Conservation (phyloP, 2,797 vertebrate species). For the Eremophila alpestris region DNA sequence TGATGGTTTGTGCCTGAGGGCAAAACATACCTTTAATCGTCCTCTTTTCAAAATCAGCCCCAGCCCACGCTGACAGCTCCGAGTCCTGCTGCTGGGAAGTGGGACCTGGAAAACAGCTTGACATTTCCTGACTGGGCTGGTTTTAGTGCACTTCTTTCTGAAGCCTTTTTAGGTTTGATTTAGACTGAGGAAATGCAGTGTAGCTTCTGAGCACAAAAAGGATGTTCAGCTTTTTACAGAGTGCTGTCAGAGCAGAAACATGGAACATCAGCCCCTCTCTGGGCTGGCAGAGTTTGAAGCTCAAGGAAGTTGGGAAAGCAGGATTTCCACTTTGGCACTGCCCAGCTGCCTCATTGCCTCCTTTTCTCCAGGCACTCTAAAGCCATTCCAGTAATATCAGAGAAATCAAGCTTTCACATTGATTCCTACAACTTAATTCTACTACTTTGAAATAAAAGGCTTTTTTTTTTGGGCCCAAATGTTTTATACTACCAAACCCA, state of each 20-base stretch:
- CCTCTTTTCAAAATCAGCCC: no score
- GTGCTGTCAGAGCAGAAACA: fast-evolving
- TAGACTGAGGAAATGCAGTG: fast-evolving
- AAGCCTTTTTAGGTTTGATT: background rate
- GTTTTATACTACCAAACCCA: background rate
- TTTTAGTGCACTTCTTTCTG: background rate
- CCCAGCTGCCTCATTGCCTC: background rate
- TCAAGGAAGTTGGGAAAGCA: background rate
- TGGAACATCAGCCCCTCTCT: background rate
- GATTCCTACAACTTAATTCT: background rate
- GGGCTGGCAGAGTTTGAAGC: background rate
- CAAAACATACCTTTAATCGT: fast-evolving
- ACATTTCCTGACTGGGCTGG: background rate
- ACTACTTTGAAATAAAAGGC: background rate
- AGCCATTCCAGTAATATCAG: background rate
- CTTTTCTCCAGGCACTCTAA: background rate
- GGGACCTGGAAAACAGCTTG: background rate
- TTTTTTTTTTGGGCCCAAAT: background rate
- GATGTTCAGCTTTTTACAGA: background rate
- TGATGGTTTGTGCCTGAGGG: fast-evolving
- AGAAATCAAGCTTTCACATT: background rate
- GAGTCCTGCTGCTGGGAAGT: fast-evolving
- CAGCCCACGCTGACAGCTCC: fast-evolving
- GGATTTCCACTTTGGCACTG: background rate
- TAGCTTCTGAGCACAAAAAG: background rate